Conservation (phyloP, 2,888 invertebrate species). For the Stegana nigrithorax region DNA sequence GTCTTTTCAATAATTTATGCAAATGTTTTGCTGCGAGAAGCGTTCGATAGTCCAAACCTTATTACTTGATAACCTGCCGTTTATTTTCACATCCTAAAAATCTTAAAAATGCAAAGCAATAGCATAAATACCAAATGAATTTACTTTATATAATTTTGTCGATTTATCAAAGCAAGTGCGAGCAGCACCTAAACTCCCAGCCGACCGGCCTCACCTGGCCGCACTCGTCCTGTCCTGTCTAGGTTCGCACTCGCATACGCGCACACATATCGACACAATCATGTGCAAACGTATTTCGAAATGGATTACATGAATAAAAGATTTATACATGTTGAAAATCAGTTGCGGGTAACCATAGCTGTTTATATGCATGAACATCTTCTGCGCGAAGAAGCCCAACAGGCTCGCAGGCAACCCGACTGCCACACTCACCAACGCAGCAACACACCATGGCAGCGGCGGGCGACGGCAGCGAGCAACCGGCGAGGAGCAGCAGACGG, state of each 20-base stretch:
- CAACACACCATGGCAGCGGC: neutral
- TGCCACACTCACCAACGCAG: neutral
- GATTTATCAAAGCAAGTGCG: slow-evolving; percentile 54
- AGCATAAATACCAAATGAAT: slow-evolving; percentile 58
- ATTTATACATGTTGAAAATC: slow-evolving; percentile 60
- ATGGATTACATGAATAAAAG: slow-evolving; percentile 61
- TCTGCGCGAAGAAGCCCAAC: no score
- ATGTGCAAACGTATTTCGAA: slow-evolving; percentile 62
- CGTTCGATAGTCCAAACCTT: no score
- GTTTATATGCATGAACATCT: neutral
- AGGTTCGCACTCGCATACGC: slow-evolving; percentile 3
- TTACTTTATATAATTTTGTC: slow-evolving; percentile 60
- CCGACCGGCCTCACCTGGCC: no score
- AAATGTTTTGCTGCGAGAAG: neutral
- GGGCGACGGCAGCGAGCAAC: neutral
- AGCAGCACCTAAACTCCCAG: slow-evolving; percentile 1
- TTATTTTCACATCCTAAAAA: no score
- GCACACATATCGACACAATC: slow-evolving; percentile 45
- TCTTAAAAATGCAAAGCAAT: slow-evolving; percentile 37
- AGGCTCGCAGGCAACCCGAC: no score
- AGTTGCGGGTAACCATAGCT: slow-evolving; percentile 52
- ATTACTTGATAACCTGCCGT: neutral
- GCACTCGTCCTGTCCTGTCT: no score
- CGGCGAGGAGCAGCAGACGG: neutral
- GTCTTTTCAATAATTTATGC: neutral